phyloP scores from a whole-genome alignment of 2,797 vertebrate genomes.

The Erithacus rubecula region DNA sequence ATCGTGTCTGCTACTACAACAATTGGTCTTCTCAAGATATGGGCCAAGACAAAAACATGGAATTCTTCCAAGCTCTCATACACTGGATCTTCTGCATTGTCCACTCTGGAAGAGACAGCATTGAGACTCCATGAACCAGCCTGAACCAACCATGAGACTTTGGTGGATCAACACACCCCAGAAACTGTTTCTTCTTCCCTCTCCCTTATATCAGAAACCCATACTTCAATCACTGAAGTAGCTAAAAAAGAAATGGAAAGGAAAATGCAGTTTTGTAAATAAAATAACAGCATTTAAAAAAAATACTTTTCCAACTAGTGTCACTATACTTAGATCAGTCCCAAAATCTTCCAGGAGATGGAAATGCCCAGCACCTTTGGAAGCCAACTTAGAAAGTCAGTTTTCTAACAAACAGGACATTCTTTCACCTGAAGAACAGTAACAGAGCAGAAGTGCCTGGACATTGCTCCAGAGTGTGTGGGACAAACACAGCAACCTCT shows the following conservation, averaged over 20 bases:
- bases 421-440: background rate
- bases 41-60: slow-evolving; percentile 83
- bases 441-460: background rate
- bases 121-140: background rate
- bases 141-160: background rate
- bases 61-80: slow-evolving; percentile 85
- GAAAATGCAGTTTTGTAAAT: background rate
- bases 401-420: background rate
- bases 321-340: background rate
- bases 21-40: slow-evolving; percentile 85
- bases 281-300: background rate
- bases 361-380: background rate
- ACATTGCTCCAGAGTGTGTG: background rate
- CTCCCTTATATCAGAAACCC: background rate
- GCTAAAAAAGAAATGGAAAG: background rate
- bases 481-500: background rate
- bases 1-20: slow-evolving; percentile 89
- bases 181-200: background rate
- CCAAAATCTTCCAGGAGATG: background rate
- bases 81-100: slow-evolving; percentile 92
- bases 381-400: background rate
- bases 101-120: slow-evolving; percentile 80
- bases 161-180: background rate
- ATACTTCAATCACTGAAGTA: background rate
- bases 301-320: background rate